Evolutionary conservation across 2,797 vertebrate genomes (phyloP).

Genomic region (Falco novaeseelandiae): DNA sequence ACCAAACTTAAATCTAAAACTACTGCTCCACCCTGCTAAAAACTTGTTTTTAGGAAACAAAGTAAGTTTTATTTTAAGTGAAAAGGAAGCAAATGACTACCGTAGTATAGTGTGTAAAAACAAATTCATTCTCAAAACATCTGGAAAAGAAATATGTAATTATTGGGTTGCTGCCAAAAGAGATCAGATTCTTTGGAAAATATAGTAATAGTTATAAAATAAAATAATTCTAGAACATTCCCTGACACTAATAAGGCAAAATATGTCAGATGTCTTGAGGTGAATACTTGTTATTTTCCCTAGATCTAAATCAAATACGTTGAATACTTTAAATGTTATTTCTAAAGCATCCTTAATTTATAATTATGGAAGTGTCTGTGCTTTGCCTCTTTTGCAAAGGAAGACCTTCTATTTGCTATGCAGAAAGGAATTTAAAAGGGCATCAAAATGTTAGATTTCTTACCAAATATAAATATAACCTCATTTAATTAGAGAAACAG

Average conservation of each 20-base stretch:
- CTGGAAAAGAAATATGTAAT: not conserved
- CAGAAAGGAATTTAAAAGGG: constrained; percentile 34
- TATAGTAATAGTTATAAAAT: not conserved
- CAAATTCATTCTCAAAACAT: not conserved
- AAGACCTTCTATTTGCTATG: not conserved
- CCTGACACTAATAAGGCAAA: not conserved
- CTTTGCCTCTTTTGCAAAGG: not conserved
- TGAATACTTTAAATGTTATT: constrained; percentile 2
- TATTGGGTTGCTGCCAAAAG: not conserved
- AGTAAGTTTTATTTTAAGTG: not conserved
- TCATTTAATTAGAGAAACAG: constrained; percentile 1
- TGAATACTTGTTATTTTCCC: not conserved
- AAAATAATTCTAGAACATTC: not conserved
- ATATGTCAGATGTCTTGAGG: not conserved
- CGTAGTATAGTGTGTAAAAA: not conserved
- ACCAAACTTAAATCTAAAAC: not conserved
- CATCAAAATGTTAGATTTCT: constrained; percentile 43
- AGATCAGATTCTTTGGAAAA: constrained; percentile 5
- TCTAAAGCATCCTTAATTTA: constrained; percentile 7
- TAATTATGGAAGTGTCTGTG: not conserved
- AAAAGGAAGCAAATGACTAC: not conserved
- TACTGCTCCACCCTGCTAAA: not conserved
- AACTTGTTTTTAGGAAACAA: not conserved
- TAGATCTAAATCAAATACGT: not conserved
- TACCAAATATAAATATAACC: constrained; percentile 36